Evolutionary conservation across 2,113 vertebrate genomes (phyloP).

Genomic region (Vidua chalybeata): DNA sequence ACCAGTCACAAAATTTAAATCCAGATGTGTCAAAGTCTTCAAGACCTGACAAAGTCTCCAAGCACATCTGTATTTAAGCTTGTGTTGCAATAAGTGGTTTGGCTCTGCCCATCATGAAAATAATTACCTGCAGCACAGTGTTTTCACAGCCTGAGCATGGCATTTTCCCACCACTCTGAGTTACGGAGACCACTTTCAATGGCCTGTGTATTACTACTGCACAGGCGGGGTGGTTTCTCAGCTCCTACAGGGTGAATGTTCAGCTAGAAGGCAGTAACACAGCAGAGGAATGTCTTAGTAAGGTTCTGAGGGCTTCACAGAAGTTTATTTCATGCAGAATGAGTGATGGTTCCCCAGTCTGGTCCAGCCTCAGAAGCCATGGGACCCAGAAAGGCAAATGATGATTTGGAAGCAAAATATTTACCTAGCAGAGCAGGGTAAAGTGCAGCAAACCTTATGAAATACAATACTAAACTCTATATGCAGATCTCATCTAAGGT

Average conservation of each 20-base stretch:
- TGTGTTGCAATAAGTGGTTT: not conserved
- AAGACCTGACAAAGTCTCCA: not conserved
- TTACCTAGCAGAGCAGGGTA: not conserved
- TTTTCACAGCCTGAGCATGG: not conserved
- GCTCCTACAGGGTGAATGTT: not conserved
- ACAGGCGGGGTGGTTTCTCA: not conserved
- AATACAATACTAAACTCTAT: not conserved
- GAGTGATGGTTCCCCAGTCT: not conserved
- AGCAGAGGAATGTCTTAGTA: not conserved
- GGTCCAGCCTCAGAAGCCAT: not conserved
- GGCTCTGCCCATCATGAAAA: not conserved
- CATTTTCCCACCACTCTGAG: not conserved
- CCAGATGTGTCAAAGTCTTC: not conserved
- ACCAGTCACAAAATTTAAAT: not conserved
- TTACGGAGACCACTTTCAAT: not conserved
- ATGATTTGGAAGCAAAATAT: constrained; percentile 11
- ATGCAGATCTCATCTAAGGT: not conserved
- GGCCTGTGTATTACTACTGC: rapidly evolving
- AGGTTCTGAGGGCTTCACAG: not conserved
- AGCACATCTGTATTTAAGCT: not conserved
- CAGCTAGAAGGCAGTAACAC: not conserved
- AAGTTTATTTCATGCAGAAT: not conserved
- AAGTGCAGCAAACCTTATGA: constrained; percentile 15
- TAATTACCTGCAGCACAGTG: not conserved
- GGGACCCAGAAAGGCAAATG: not conserved